phyloP scores from a whole-genome alignment of 2,888 invertebrate species.

The Cephus runcator region DNA sequence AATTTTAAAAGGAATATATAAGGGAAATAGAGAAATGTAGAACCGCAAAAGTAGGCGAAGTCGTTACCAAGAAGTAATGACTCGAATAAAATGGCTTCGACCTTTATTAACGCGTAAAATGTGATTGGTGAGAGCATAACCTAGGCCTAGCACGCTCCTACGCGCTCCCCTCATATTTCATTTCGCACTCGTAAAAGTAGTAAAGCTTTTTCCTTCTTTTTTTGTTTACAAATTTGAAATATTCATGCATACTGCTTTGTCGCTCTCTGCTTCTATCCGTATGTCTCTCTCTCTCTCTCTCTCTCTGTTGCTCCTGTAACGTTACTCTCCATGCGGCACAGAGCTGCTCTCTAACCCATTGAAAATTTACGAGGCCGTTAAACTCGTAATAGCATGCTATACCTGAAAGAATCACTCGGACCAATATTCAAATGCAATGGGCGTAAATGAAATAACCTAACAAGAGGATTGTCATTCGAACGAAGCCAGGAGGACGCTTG shows the following conservation, averaged over 20 bases:
- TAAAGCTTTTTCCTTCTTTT: neutral
- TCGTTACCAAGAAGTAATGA: neutral
- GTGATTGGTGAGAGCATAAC: neutral
- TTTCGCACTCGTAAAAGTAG: neutral
- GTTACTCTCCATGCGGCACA: neutral
- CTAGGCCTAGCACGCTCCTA: neutral
- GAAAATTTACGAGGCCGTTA: slow-evolving; percentile 2
- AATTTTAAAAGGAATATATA: too few species aligned
- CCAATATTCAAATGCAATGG: neutral
- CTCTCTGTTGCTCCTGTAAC: too few species aligned
- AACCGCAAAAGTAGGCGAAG: slow-evolving; percentile 1
- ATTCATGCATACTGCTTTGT: neutral
- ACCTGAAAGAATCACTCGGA: neutral
- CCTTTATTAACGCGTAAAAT: neutral
- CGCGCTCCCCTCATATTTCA: neutral
- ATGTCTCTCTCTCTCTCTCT: too few species aligned
- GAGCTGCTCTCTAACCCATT: neutral
- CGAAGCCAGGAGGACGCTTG: neutral
- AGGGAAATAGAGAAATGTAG: too few species aligned
- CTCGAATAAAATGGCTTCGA: neutral
- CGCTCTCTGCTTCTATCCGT: neutral
- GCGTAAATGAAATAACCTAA: neutral
- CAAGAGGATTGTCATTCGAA: neutral
- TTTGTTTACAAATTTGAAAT: neutral
- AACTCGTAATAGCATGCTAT: neutral